Evolutionary conservation across 37 sponge, comb jelly and placozoan species (phyloP).

Genomic region (Diacarnus erythraeanus): DNA sequence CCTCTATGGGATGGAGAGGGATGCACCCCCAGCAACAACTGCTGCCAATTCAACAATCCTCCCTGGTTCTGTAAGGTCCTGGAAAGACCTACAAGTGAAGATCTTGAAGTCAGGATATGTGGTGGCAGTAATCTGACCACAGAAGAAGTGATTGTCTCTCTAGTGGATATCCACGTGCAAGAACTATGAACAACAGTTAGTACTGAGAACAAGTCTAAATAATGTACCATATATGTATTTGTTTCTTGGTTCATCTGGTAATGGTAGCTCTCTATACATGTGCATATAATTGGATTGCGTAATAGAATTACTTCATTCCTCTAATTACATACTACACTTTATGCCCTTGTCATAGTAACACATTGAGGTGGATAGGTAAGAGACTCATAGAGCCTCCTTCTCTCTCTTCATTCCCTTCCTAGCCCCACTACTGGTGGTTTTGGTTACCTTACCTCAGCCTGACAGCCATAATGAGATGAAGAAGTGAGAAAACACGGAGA

Average conservation of each 20-base stretch:
- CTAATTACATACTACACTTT: no score
- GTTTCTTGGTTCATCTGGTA: no score
- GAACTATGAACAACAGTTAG: no score
- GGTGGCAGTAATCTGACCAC: background rate
- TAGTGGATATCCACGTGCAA: no score
- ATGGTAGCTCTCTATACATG: no score
- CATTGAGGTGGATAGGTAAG: no score
- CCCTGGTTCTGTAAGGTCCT: background rate
- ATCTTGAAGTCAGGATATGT: background rate
- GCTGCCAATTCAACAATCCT: constrained; percentile 3
- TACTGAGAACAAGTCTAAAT: no score
- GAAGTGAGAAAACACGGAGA: constrained; percentile 58
- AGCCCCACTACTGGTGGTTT: background rate
- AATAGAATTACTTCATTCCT: no score
- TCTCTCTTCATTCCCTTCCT: background rate
- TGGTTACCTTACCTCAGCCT: constrained; percentile 56
- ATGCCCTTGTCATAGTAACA: no score
- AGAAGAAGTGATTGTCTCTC: background rate
- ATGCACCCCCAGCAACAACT: background rate
- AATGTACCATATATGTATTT: no score
- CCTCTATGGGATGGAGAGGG: constrained; percentile 24
- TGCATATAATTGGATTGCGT: no score
- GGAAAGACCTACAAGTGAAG: background rate
- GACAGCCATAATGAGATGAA: constrained; percentile 64
- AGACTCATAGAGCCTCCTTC: background rate